These are phyloP conservation scores for Hirtodrosophila trivittata DNA, from an alignment of 2,888 invertebrate species.

Conservation along the genomic window DNA sequence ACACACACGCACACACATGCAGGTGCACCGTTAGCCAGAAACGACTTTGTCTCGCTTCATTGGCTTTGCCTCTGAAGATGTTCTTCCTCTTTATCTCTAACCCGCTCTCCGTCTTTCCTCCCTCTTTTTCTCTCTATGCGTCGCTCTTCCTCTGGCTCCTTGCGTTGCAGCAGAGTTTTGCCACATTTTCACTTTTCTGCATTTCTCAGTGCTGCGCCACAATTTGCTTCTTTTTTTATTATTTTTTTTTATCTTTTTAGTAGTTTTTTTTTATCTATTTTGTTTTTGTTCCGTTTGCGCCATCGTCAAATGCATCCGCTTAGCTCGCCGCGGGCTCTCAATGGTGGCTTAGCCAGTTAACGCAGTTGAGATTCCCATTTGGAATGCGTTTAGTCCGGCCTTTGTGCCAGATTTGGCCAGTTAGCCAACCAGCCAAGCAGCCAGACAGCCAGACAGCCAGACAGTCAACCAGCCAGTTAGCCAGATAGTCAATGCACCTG, in stretches of 20 bases:
- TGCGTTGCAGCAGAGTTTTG: conserved; percentile 30
- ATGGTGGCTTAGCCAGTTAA: conserved; percentile 64
- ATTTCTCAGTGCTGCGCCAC: conserved; percentile 34
- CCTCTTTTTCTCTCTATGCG: conserved; percentile 1
- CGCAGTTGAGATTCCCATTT: conserved; percentile 52
- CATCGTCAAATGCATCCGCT: conserved; percentile 65
- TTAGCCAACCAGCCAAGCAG: conserved; percentile 13
- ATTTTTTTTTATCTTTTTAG: neutral
- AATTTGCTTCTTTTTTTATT: conserved; percentile 16
- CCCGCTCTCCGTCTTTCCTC: neutral
- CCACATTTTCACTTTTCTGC: conserved; percentile 65
- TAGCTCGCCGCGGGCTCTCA: conserved; percentile 51
- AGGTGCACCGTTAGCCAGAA: conserved; percentile 46
- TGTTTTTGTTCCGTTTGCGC: conserved; percentile 54
- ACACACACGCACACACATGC: neutral
- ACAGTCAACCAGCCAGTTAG: conserved; percentile 3
- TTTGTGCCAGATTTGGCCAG: conserved; percentile 40
- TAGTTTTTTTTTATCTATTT: neutral
- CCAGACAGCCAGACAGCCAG: conserved; percentile 28
- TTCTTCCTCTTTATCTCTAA: conserved; percentile 11
- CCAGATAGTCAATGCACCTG: conserved; percentile 62
- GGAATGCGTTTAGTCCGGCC: conserved; percentile 40
- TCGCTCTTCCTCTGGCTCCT: neutral
- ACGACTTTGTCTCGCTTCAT: conserved; percentile 57
- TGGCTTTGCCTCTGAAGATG: conserved; percentile 25